phyloP scores from a whole-genome alignment of 2,888 invertebrate species.

The Stenolophus ochropezus region DNA sequence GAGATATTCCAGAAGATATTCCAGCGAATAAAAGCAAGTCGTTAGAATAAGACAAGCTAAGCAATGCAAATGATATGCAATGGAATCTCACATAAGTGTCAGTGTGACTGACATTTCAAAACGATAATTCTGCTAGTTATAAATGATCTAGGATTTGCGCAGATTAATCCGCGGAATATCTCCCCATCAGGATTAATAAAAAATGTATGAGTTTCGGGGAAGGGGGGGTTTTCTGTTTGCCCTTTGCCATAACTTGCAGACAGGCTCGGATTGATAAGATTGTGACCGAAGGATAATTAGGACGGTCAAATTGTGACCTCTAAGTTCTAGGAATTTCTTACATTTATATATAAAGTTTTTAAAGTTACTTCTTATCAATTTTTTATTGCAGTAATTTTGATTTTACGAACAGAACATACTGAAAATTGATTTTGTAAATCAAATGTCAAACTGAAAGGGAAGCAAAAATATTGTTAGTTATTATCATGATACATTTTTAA shows the following conservation, averaged over 20 bases:
- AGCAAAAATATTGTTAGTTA: too few species aligned
- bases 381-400: too few species aligned
- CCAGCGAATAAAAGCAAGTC: neutral
- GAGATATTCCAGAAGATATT: neutral
- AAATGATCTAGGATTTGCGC: conserved; percentile 17
- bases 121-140: conserved; percentile 21
- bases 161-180: conserved; percentile 33
- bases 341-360: too few species aligned
- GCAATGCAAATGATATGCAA: conserved; percentile 45
- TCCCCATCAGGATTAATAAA: conserved; percentile 39
- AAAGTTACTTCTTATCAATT: too few species aligned
- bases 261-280: neutral
- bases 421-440: too few species aligned
- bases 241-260: conserved; percentile 34
- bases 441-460: too few species aligned
- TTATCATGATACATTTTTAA: too few species aligned
- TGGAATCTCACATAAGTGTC: conserved; percentile 38
- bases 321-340: too few species aligned
- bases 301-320: too few species aligned
- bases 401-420: too few species aligned
- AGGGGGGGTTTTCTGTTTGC: conserved; percentile 18
- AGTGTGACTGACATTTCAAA: conserved; percentile 35
- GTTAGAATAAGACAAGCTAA: conserved; percentile 7
- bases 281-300: too few species aligned
- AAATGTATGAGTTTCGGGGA: conserved; percentile 32